These are phyloP conservation scores for Epicampocera succincta DNA, from an alignment of 2,888 invertebrate species.

Conservation along the genomic window DNA sequence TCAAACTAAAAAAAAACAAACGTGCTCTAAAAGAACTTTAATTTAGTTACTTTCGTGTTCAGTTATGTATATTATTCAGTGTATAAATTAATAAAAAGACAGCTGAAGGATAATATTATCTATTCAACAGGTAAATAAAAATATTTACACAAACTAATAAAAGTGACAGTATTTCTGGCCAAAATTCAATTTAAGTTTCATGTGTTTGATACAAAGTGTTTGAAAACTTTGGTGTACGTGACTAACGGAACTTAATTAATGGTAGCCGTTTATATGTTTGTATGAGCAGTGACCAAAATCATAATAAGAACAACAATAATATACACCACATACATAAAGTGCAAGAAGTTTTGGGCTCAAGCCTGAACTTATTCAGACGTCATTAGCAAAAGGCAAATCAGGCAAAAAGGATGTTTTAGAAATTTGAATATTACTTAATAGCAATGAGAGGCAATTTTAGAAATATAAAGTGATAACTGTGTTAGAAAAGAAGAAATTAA, in stretches of 20 bases:
- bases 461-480: not conserved
- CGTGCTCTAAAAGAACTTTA: slow-evolving; percentile 26
- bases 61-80: not conserved
- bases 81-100: slow-evolving; percentile 14
- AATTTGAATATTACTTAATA: not conserved
- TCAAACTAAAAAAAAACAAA: slow-evolving; percentile 47
- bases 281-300: slow-evolving; percentile 8
- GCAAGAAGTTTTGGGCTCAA: slow-evolving; percentile 22
- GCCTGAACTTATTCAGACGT: slow-evolving; percentile 8
- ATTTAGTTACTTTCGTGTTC: no score
- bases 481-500: not conserved
- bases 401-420: slow-evolving; percentile 1
- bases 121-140: slow-evolving; percentile 43
- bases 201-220: not conserved
- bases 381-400: slow-evolving; percentile 32
- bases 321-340: slow-evolving; percentile 43
- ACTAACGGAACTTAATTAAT: slow-evolving; percentile 53
- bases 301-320: slow-evolving; percentile 47
- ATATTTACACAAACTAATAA: not conserved
- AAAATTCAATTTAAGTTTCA: not conserved
- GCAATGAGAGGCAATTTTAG: not conserved
- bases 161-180: not conserved
- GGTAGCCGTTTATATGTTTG: slow-evolving; percentile 43
- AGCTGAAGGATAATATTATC: not conserved
- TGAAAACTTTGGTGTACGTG: slow-evolving; percentile 60